phyloP scores from a whole-genome alignment of 2,888 invertebrate genomes.

The Agriopis leucophaearia region DNA sequence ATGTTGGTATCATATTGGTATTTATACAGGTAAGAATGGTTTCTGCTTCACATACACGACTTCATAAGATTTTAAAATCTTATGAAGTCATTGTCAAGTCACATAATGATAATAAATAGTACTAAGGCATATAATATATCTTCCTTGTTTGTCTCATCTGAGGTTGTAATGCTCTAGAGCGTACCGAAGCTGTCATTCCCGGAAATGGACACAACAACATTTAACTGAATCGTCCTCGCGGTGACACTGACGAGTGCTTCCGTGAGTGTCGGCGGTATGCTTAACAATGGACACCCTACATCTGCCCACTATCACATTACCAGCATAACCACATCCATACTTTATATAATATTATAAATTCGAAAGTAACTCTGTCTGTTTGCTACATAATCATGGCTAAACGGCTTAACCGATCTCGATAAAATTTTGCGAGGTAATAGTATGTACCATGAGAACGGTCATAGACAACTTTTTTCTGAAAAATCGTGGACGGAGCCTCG shows the following conservation, averaged over 20 bases:
- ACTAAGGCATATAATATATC: too few species aligned
- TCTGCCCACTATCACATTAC: constrained; percentile 72
- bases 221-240: constrained; percentile 67
- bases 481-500: too few species aligned
- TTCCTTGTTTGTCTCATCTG: background rate
- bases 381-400: too few species aligned
- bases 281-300: constrained; percentile 77
- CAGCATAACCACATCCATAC: background rate
- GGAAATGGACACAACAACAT: constrained; percentile 65
- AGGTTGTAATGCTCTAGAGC: constrained; percentile 23
- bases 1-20: background rate
- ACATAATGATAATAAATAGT: too few species aligned
- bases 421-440: too few species aligned
- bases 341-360: too few species aligned
- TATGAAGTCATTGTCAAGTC: too few species aligned
- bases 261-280: constrained; percentile 76
- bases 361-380: too few species aligned
- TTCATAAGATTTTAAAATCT: too few species aligned
- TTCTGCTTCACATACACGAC: background rate
- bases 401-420: too few species aligned
- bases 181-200: constrained; percentile 55
- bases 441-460: too few species aligned
- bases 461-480: too few species aligned
- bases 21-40: background rate
- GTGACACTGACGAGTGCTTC: constrained; percentile 82